Evolutionary conservation across 92 coral and sea anemone genomes (phyloP), one percentile per base, ranked within the genome.

Genomic region (Blastomussa wellsi): DNA sequence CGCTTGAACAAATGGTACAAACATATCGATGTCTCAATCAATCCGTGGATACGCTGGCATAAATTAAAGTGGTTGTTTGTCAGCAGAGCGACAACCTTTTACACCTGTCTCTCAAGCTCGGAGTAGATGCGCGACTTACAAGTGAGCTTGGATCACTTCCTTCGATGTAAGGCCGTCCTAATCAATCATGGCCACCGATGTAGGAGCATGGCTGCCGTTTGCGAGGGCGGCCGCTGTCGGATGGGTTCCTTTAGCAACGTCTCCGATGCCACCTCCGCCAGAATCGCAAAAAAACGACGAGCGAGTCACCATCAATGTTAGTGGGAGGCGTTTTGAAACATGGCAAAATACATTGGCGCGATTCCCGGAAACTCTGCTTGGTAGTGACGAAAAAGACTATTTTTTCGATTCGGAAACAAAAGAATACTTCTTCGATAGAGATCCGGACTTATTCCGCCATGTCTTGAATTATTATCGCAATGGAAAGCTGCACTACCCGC

Each of bases 211-310:
- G 99, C 77, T 97, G 90, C 98, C 99, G 81, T 97, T 97, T 75
- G 99, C 98, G 67, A 89, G 99, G 51, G 99, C 99, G 86, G 99
- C 99, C 28, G 99, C 99, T 37, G 95, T 97, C 76, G 99, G 99
- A 86, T 97, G 97, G 99, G 98, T 90, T 51, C 99, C 99, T 41
- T 78, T 97, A n/a, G 99, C 99, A 39, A 88, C 98, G 59, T 92
- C 99, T 59, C 98, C 99, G 33, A 94, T 97, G 98, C 99, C 98
- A 16, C 97, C 99, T 19, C 98, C 99, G 57, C 99, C 99, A 80
- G 99, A 97, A 49, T 77, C 97, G 31, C 92, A 92, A 69, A 90
- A 95, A 79, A 90, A 89, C 75, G 99, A 97, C 81, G 98, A 97
- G 79, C 93, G 98, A 88, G 96, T 97, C 74, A 97, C 95, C 79